Evolutionary conservation across 64 coral and sea anemone genomes (phyloP).

Genomic region (Acropora tenuis): DNA sequence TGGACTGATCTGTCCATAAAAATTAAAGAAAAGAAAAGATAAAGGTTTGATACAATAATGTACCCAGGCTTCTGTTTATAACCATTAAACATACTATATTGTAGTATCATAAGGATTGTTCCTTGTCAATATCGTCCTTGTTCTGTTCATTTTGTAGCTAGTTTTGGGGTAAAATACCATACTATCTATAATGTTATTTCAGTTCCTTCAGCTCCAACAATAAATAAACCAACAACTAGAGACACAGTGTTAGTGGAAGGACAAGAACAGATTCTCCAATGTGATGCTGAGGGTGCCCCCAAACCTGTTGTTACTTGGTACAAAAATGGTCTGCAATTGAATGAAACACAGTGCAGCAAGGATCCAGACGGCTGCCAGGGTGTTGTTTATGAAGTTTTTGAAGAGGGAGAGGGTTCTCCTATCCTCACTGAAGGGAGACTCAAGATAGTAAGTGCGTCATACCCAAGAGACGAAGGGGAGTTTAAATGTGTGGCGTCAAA

Average conservation of each 20-base stretch:
- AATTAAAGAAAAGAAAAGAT: no score
- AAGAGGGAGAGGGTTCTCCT: background rate
- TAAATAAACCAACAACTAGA: background rate
- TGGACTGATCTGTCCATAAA: no score
- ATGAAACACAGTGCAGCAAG: background rate
- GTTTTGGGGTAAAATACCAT: no score
- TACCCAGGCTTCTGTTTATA: no score
- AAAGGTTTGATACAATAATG: no score
- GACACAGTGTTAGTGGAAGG: background rate
- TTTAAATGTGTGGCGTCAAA: slow-evolving; percentile 46
- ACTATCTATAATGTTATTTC: background rate
- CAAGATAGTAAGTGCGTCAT: slow-evolving; percentile 22
- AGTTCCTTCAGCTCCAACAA: background rate
- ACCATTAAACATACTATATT: no score
- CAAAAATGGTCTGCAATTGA: slow-evolving; percentile 29
- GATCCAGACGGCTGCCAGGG: background rate
- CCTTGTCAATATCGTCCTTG: no score
- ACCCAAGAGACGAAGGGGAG: slow-evolving; percentile 42
- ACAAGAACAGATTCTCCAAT: background rate
- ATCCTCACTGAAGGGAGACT: background rate
- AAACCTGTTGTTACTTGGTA: slow-evolving; percentile 29
- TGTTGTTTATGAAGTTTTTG: slow-evolving; percentile 29
- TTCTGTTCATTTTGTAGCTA: no score
- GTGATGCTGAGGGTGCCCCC: background rate
- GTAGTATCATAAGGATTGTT: no score